Evolutionary conservation across 2,888 invertebrate genomes (phyloP).

Genomic region (Lutraria lutraria): DNA sequence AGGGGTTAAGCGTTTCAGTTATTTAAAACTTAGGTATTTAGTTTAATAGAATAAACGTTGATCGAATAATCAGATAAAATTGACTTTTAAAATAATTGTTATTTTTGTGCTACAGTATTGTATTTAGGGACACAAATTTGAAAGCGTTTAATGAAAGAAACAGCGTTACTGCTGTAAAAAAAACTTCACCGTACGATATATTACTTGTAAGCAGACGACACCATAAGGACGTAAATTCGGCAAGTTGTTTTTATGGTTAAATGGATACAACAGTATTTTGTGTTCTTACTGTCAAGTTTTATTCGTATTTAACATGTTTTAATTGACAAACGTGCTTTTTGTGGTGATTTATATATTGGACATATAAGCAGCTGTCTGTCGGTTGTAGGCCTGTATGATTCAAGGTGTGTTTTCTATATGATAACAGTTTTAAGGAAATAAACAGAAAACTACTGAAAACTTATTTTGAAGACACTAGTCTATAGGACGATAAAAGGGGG

Average conservation of each 20-base stretch:
- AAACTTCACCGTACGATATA: not conserved
- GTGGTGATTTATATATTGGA: not conserved
- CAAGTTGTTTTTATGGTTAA: conserved; percentile 11
- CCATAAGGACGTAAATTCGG: not conserved
- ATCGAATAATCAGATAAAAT: conserved; percentile 11
- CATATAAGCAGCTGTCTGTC: not conserved
- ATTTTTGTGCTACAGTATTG: not conserved
- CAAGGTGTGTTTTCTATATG: not conserved
- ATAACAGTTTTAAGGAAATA: not conserved
- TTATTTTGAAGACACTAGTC: not conserved
- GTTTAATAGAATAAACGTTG: conserved; percentile 6
- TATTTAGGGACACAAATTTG: not conserved
- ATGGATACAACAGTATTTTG: conserved; percentile 20
- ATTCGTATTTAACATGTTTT: conserved; percentile 20
- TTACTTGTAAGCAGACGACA: not conserved
- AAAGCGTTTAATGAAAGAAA: not conserved
- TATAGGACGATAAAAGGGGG: not conserved
- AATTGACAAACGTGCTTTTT: conserved; percentile 18
- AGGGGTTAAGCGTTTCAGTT: not conserved
- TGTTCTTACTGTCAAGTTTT: not conserved
- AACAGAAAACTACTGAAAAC: not conserved
- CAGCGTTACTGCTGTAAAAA: not conserved
- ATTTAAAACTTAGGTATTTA: conserved; percentile 15
- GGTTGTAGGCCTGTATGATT: not conserved
- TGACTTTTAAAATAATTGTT: conserved; percentile 24